These are phyloP conservation scores for Dimorphilus gyrociliatus DNA, from an alignment of 2,888 invertebrate species.

Conservation along the genomic window DNA sequence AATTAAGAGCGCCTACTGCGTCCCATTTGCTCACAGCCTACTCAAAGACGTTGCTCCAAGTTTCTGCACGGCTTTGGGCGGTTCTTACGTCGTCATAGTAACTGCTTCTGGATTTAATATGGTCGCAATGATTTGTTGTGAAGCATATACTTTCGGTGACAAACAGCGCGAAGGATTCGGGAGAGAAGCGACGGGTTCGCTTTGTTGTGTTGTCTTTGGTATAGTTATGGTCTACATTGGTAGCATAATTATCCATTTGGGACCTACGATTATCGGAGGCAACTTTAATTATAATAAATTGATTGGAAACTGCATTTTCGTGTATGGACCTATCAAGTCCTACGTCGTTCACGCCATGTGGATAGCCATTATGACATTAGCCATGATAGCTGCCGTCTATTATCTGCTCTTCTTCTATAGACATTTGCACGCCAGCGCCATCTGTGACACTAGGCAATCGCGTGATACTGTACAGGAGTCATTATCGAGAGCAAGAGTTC, in stretches of 20 bases:
- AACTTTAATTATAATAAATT: slow-evolving; percentile 33
- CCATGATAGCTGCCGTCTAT: slow-evolving; percentile 25
- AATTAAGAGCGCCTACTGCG: slow-evolving; percentile 31
- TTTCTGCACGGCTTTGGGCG: slow-evolving; percentile 29
- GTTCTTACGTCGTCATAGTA: slow-evolving; percentile 30
- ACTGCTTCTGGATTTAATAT: slow-evolving; percentile 36
- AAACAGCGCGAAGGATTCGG: slow-evolving; percentile 19
- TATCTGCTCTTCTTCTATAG: slow-evolving; percentile 31
- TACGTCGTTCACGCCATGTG: slow-evolving; percentile 36
- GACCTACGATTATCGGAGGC: slow-evolving; percentile 37
- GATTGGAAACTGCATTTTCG: slow-evolving; percentile 35
- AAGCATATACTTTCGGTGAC: slow-evolving; percentile 35
- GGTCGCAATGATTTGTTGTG: slow-evolving; percentile 37
- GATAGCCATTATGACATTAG: slow-evolving; percentile 31
- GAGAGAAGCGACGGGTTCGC: slow-evolving; percentile 25
- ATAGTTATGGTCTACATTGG: slow-evolving; percentile 33
- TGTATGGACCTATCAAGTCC: slow-evolving; percentile 29
- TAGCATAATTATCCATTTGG: slow-evolving; percentile 34
- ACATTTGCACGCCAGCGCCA: slow-evolving; percentile 28
- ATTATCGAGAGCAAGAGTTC: slow-evolving; percentile 28
- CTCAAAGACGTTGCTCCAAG: slow-evolving; percentile 20
- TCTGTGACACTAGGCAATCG: slow-evolving; percentile 10
- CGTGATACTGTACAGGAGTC: slow-evolving; percentile 22
- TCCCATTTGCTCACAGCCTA: slow-evolving; percentile 32
- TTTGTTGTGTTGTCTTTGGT: slow-evolving; percentile 34